A percentile compares a stretch with the other conserved stretches of the same genome.
Evolutionary conservation across 2,888 invertebrate species (phyloP).

Genomic region (Euphydryas editha): DNA sequence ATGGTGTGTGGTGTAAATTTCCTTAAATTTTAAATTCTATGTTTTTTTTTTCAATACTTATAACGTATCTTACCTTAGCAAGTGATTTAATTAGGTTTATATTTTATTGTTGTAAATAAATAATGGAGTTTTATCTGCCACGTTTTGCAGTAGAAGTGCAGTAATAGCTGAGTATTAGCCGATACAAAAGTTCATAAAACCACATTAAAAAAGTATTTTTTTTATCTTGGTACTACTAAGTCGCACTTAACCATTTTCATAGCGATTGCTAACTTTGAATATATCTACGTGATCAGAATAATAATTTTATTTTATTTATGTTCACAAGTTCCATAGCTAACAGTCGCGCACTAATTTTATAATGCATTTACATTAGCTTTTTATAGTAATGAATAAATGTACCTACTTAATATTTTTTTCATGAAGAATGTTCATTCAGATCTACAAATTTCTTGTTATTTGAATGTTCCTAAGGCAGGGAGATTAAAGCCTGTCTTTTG

Average conservation of each 20-base stretch:
- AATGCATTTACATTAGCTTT: slow-evolving; percentile 35
- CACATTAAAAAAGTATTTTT: neutral
- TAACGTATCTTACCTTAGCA: too few species aligned
- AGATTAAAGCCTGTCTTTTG: too few species aligned
- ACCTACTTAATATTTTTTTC: slow-evolving; percentile 16
- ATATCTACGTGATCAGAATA: slow-evolving; percentile 27
- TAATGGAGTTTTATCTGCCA: too few species aligned
- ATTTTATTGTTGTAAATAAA: too few species aligned
- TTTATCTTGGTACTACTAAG: neutral
- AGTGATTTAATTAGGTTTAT: too few species aligned
- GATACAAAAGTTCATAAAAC: too few species aligned
- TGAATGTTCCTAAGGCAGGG: too few species aligned
- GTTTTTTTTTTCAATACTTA: neutral
- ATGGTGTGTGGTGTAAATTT: slow-evolving; percentile 3
- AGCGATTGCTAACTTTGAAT: slow-evolving; percentile 21
- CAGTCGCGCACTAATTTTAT: slow-evolving; percentile 16
- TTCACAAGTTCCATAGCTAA: slow-evolving; percentile 14
- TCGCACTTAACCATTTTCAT: slow-evolving; percentile 12
- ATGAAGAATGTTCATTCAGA: neutral
- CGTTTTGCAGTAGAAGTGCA: too few species aligned
- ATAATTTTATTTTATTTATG: slow-evolving; percentile 29
- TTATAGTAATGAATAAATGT: slow-evolving; percentile 41
- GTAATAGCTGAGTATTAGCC: too few species aligned
- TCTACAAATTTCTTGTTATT: neutral
- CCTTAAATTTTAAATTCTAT: slow-evolving; percentile 3